phyloP scores from a whole-genome alignment of 2,797 vertebrate genomes.

The Acanthurus lineatus region DNA sequence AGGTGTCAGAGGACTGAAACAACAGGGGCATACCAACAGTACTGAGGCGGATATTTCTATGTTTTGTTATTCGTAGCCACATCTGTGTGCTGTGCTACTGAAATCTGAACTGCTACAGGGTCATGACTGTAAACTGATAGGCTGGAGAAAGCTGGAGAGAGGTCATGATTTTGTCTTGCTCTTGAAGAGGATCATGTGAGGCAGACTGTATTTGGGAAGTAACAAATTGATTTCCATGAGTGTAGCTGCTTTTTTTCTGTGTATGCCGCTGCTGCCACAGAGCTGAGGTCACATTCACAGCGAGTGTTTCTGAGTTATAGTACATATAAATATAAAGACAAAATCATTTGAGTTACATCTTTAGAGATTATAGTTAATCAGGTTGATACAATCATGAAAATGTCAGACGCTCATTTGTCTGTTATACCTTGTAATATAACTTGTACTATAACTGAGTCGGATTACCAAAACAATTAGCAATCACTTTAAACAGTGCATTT shows the following conservation, averaged over 20 bases:
- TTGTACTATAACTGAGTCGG: not conserved
- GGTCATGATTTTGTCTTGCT: constrained; percentile 65
- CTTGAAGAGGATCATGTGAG: constrained; percentile 76
- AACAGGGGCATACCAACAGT: constrained; percentile 21
- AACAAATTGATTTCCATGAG: constrained; percentile 68
- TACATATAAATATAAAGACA: not conserved
- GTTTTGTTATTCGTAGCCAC: constrained; percentile 50
- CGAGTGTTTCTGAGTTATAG: constrained; percentile 3
- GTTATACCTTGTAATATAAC: too few species aligned
- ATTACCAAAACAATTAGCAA: not conserved
- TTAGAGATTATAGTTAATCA: not conserved
- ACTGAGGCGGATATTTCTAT: constrained; percentile 35
- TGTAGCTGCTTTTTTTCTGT: constrained; percentile 28
- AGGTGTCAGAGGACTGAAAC: constrained; percentile 31
- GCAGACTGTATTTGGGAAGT: constrained; percentile 55
- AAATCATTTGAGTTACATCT: not conserved
- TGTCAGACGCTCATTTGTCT: not conserved
- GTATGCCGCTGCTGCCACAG: not conserved
- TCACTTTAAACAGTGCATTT: not conserved
- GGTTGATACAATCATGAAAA: not conserved
- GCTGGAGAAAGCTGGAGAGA: constrained; percentile 51
- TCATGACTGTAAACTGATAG: constrained; percentile 75
- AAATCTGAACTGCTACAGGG: constrained; percentile 72
- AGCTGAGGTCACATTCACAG: constrained; percentile 5
- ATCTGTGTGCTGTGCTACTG: constrained; percentile 66